These are phyloP conservation scores for Nothocercus nigrocapillus DNA, from an alignment of 2,113 vertebrate genomes.

Conservation along the genomic window DNA sequence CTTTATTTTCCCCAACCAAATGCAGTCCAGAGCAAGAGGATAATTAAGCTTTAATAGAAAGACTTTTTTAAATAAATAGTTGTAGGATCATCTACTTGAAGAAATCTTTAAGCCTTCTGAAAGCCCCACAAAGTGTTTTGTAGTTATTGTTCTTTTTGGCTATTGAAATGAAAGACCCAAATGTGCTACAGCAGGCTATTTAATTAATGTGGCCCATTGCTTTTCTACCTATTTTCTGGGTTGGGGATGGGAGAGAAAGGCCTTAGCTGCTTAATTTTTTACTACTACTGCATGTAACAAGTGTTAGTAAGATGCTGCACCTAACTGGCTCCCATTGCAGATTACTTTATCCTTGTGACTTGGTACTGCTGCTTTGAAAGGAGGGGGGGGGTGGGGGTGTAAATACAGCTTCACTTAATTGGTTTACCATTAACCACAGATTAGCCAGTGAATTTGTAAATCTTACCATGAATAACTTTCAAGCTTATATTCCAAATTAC, in stretches of 20 bases:
- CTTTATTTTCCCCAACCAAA: not conserved
- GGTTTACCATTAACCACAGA: slow-evolving; percentile 26
- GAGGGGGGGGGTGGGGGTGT: not conserved
- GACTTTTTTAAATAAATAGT: not conserved
- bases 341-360: not conserved
- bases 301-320: not conserved
- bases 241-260: no score
- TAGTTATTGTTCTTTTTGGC: not conserved
- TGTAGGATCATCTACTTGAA: not conserved
- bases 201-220: not conserved
- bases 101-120: not conserved
- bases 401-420: slow-evolving; percentile 1
- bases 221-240: not conserved
- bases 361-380: not conserved
- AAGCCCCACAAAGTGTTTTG: not conserved
- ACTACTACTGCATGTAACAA: not conserved
- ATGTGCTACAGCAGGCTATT: not conserved
- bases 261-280: no score
- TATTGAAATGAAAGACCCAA: not conserved
- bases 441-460: slow-evolving; percentile 23
- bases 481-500: not conserved
- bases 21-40: not conserved
- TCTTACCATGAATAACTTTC: not conserved
- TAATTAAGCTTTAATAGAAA: not conserved
- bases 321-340: not conserved